Evolutionary conservation across 2,113 vertebrate genomes (phyloP).

Genomic region (Osmerus eperlanus): DNA sequence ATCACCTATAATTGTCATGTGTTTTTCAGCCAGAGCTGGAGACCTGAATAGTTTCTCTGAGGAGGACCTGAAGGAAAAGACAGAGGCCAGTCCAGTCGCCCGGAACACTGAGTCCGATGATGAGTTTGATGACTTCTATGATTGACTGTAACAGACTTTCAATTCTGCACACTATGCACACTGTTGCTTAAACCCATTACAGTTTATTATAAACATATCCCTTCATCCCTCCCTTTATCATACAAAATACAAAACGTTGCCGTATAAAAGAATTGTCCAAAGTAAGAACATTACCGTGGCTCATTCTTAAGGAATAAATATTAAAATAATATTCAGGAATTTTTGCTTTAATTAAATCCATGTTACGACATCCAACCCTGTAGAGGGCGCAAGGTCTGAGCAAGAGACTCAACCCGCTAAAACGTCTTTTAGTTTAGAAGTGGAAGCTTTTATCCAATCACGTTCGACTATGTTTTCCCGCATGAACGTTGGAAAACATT

Average conservation of each 20-base stretch:
- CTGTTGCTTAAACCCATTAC: not conserved
- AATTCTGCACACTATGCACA: no score
- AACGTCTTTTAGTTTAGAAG: constrained; percentile 30
- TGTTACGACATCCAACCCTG: not conserved
- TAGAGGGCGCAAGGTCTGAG: not conserved
- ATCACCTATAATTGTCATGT: not conserved
- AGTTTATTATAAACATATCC: not conserved
- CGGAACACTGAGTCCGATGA: constrained; percentile 49
- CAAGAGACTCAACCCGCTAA: constrained; percentile 25
- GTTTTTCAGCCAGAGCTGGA: constrained; percentile 36
- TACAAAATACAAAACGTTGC: no score
- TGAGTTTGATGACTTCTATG: constrained; percentile 72
- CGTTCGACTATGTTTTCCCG: not conserved
- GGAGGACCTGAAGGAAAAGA: not conserved
- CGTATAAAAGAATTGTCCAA: no score
- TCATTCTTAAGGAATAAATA: no score
- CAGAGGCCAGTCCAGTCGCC: not conserved
- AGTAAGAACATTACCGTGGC: no score
- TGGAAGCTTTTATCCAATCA: constrained; percentile 45
- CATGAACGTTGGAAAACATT: not conserved
- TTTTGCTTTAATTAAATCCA: no score
- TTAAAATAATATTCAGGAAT: no score
- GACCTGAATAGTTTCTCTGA: constrained; percentile 43
- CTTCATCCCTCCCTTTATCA: no score
- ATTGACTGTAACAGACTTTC: constrained; percentile 27